These are phyloP conservation scores for Brachyopa scutellaris DNA, from an alignment of 2,888 invertebrate species.

Conservation along the genomic window DNA sequence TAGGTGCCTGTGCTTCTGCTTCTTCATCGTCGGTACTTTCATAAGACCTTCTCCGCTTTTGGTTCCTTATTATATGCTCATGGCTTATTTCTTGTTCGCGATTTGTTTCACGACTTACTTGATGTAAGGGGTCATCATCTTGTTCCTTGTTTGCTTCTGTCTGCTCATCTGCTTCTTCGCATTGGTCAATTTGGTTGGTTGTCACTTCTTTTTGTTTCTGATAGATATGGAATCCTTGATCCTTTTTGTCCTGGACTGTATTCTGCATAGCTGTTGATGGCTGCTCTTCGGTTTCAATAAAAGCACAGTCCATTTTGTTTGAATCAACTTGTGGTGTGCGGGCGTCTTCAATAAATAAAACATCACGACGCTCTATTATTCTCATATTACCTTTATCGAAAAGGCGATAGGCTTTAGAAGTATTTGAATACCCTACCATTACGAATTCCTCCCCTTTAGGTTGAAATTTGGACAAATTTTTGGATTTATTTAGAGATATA, in stretches of 20 bases:
- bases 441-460: slow-evolving; percentile 46
- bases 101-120: not conserved
- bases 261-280: too few species aligned
- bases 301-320: not conserved
- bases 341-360: slow-evolving; percentile 1
- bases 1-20: too few species aligned
- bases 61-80: too few species aligned
- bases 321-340: not conserved
- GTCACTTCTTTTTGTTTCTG: too few species aligned
- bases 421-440: slow-evolving; percentile 49
- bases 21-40: too few species aligned
- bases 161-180: not conserved
- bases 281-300: too few species aligned
- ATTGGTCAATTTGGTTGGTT: too few species aligned
- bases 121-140: not conserved
- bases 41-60: too few species aligned
- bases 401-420: slow-evolving; percentile 36
- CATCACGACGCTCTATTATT: not conserved
- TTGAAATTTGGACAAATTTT: slow-evolving; percentile 22
- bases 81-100: not conserved
- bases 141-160: not conserved
- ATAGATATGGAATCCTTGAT: too few species aligned
- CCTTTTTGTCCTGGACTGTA: too few species aligned
- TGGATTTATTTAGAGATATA: not conserved
- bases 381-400: not conserved